Percentiles rank a stretch among this genome's conserved stretches.
phyloP scores from a whole-genome alignment of 2,888 invertebrate genomes.

The Heliothis peltigera region DNA sequence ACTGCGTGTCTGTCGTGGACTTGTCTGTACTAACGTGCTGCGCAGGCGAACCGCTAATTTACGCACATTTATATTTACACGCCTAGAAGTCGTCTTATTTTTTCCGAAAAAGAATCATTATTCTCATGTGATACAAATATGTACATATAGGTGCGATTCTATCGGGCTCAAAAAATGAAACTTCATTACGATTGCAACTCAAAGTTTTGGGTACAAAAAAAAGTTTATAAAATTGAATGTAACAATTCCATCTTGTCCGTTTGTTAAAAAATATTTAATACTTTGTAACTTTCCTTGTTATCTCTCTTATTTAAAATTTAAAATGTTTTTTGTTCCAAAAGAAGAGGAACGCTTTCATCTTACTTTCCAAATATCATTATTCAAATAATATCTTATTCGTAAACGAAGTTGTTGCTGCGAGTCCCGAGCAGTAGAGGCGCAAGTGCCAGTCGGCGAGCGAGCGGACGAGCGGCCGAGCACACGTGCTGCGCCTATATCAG shows the following conservation, averaged over 20 bases:
- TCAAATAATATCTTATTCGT: not conserved
- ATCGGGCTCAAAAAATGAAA: not conserved
- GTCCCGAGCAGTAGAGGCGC: too few species aligned
- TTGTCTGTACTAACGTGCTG: too few species aligned
- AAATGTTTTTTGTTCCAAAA: not conserved
- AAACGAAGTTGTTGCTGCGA: not conserved
- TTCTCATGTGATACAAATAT: constrained; percentile 12
- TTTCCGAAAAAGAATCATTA: constrained; percentile 15
- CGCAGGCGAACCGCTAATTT: constrained; percentile 4
- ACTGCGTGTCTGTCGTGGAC: not conserved
- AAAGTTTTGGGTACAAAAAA: not conserved
- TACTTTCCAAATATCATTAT: not conserved
- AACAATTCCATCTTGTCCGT: not conserved
- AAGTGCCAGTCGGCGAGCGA: constrained; percentile 1
- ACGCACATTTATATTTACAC: constrained; percentile 27
- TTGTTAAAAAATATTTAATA: constrained; percentile 10
- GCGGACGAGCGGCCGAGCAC: constrained; percentile 24
- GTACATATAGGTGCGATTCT: not conserved
- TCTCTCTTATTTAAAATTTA: constrained; percentile 5
- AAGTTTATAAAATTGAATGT: not conserved
- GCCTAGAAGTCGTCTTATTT: constrained; percentile 26
- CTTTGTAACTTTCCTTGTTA: constrained; percentile 17
- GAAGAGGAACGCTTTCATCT: not conserved
- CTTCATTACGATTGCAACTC: not conserved
- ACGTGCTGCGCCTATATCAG: not conserved